Percentiles rank a stretch among this genome's conserved stretches.
Conservation (phyloP, 2,888 invertebrate species). For the Thymelicus sylvestris region DNA sequence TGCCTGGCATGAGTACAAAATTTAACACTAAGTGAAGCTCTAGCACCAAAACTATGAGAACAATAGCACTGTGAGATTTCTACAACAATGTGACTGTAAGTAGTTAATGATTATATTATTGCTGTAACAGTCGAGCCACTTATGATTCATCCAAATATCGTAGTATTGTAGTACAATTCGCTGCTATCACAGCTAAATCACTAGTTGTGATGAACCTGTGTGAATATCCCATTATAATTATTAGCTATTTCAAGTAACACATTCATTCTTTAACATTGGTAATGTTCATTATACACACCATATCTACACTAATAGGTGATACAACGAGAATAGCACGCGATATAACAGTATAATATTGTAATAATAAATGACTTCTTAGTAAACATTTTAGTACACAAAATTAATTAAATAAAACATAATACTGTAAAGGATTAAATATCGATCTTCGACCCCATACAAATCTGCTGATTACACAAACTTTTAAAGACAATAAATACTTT, state of each 20-base stretch:
- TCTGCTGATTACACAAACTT: constrained; percentile 9
- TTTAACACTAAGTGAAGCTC: constrained; percentile 67
- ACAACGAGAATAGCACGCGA: constrained; percentile 22
- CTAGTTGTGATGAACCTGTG: constrained; percentile 3
- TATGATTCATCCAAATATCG: constrained; percentile 2
- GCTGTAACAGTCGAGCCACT: neutral
- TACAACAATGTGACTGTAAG: constrained; percentile 20
- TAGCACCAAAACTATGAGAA: constrained; percentile 71
- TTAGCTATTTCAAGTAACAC: neutral
- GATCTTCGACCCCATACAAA: constrained; percentile 1
- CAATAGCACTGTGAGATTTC: constrained; percentile 52
- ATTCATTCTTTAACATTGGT: neutral
- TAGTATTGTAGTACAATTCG: neutral
- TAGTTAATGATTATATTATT: constrained; percentile 2
- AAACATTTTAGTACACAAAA: neutral
- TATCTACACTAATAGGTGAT: constrained; percentile 10
- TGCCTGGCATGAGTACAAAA: constrained; percentile 43
- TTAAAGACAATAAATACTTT: constrained; percentile 19
- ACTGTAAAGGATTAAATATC: constrained; percentile 34
- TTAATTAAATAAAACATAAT: constrained; percentile 19
- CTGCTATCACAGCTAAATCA: neutral
- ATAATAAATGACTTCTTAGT: constrained; percentile 6
- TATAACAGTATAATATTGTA: constrained; percentile 8
- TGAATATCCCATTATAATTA: neutral
- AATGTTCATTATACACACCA: neutral